phyloP scores from a whole-genome alignment of 2,888 invertebrate species.

The Drosophila neonasuta region DNA sequence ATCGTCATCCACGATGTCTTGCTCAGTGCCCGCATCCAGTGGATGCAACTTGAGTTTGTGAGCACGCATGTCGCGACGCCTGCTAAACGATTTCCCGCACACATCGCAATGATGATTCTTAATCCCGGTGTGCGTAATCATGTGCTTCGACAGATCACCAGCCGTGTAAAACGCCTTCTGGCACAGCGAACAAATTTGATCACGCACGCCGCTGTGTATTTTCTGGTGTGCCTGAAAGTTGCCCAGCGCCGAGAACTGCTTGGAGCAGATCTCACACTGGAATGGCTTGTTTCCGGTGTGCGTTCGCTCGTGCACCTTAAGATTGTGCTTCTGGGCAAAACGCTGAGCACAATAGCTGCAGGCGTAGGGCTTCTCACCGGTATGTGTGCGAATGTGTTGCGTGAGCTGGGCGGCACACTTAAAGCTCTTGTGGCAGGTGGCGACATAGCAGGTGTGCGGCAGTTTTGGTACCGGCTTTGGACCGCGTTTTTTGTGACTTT shows the following conservation, averaged over 20 bases:
- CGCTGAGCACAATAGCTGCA: slow-evolving; percentile 84
- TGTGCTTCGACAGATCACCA: slow-evolving; percentile 85
- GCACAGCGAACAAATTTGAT: slow-evolving; percentile 85
- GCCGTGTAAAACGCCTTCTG: slow-evolving; percentile 85
- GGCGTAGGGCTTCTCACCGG: slow-evolving; percentile 84
- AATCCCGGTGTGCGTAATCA: slow-evolving; percentile 84
- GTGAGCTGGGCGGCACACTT: slow-evolving; percentile 85
- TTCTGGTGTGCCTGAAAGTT: slow-evolving; percentile 86
- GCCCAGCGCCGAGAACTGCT: slow-evolving; percentile 85
- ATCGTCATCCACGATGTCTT: slow-evolving; percentile 73
- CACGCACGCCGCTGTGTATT: slow-evolving; percentile 85
- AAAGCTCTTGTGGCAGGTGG: slow-evolving; percentile 84
- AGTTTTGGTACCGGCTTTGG: slow-evolving; percentile 85
- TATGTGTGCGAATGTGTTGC: slow-evolving; percentile 85
- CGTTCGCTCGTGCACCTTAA: slow-evolving; percentile 84
- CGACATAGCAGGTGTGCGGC: slow-evolving; percentile 84
- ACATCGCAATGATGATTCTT: slow-evolving; percentile 85
- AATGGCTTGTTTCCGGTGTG: slow-evolving; percentile 85
- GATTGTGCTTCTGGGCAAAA: slow-evolving; percentile 86
- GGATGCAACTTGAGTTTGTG: slow-evolving; percentile 82
- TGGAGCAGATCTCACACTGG: slow-evolving; percentile 86
- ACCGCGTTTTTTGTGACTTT: slow-evolving; percentile 84
- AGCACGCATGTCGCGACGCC: slow-evolving; percentile 84
- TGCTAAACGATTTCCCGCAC: slow-evolving; percentile 84
- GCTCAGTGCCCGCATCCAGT: slow-evolving; percentile 63